Percentiles rank a stretch among this genome's conserved stretches.
phyloP scores from a whole-genome alignment of 2,888 invertebrate species.

The Coenonympha glycerion region DNA sequence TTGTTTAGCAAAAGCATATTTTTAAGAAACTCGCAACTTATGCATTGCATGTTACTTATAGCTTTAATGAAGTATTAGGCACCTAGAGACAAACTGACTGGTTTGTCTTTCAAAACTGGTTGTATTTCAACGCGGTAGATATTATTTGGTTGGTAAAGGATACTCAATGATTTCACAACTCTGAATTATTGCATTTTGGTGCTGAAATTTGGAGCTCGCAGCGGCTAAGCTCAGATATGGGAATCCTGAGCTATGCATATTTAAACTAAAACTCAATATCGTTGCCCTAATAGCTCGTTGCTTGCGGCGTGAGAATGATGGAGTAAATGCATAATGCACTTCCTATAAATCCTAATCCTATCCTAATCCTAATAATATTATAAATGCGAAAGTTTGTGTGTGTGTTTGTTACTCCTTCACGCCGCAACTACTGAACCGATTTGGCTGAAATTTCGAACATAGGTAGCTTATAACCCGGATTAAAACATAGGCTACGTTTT shows the following conservation, averaged over 20 bases:
- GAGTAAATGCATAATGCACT: not conserved
- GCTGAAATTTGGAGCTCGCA: slow-evolving; percentile 28
- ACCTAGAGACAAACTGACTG: not conserved
- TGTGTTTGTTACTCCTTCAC: no score
- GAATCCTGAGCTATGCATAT: slow-evolving; percentile 25
- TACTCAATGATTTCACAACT: slow-evolving; percentile 28
- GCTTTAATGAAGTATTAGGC: not conserved
- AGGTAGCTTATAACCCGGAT: no score
- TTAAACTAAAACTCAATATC: slow-evolving; percentile 19
- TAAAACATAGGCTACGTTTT: no score
- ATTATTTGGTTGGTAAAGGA: slow-evolving; percentile 5
- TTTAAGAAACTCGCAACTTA: no score
- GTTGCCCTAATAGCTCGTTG: slow-evolving; percentile 2
- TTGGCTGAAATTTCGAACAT: no score
- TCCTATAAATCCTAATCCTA: no score
- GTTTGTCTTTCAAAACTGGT: no score
- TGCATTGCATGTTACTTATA: not conserved
- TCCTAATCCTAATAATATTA: no score
- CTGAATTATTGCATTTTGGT: slow-evolving; percentile 38
- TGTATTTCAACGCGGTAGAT: not conserved
- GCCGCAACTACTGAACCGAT: no score
- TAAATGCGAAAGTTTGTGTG: no score
- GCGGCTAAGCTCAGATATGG: slow-evolving; percentile 28
- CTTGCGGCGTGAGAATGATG: not conserved
- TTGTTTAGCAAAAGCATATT: no score